Conservation (phyloP, 1,140 invertebrate species). For the Cydia pomonella region DNA sequence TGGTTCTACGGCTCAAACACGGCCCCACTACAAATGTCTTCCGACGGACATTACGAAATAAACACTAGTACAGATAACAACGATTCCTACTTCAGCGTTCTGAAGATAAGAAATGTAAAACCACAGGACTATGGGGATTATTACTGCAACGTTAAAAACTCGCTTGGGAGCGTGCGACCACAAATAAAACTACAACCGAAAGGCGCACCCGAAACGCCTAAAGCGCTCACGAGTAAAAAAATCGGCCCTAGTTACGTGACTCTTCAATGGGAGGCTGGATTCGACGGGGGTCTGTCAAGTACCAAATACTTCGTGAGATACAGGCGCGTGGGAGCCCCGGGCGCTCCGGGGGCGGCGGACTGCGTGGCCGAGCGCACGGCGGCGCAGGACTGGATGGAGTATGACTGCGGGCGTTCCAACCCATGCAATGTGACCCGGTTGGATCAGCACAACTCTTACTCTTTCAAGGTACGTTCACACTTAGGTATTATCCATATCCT, state of each 20-base stretch:
- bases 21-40: slow-evolving; percentile 86
- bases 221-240: slow-evolving; percentile 84
- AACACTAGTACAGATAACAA: slow-evolving; percentile 90
- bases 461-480: slow-evolving; percentile 83
- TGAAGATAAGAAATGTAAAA: slow-evolving; percentile 88
- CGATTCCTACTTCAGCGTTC: slow-evolving; percentile 91
- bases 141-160: slow-evolving; percentile 91
- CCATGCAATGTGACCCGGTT: slow-evolving; percentile 93
- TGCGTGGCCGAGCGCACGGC: slow-evolving; percentile 83
- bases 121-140: slow-evolving; percentile 94
- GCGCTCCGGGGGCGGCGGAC: slow-evolving; percentile 42
- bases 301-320: slow-evolving; percentile 93
- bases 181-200: slow-evolving; percentile 91
- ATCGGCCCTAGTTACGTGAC: slow-evolving; percentile 89
- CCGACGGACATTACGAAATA: slow-evolving; percentile 93
- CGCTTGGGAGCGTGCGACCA: slow-evolving; percentile 87
- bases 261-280: slow-evolving; percentile 92
- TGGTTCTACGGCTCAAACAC: slow-evolving; percentile 91
- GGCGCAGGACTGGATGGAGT: slow-evolving; percentile 87
- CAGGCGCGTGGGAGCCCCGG: slow-evolving; percentile 79
- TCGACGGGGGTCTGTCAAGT: slow-evolving; percentile 92
- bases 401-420: slow-evolving; percentile 90
- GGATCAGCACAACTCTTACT: slow-evolving; percentile 91
- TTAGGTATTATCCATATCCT: slow-evolving; percentile 31
- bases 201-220: slow-evolving; percentile 91